Percentiles rank a stretch among this genome's conserved stretches.
These are phyloP conservation scores for Dendronephthya gigantea DNA, from an alignment of 64 coral and sea anemone species.

Conservation along the genomic window DNA sequence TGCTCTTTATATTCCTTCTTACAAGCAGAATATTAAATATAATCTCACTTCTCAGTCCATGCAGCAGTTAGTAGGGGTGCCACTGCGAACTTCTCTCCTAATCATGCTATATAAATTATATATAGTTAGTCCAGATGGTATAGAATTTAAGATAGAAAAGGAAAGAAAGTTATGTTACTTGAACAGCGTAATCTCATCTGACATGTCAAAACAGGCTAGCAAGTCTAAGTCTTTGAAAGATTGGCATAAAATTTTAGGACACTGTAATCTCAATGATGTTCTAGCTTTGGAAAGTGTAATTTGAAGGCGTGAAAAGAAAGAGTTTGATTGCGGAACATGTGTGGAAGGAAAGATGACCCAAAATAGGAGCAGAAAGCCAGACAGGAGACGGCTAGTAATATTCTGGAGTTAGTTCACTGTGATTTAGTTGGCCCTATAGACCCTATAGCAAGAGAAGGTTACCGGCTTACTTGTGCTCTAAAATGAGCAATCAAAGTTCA, in stretches of 20 bases:
- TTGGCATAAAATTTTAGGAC: slow-evolving; percentile 8
- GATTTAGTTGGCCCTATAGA: not conserved
- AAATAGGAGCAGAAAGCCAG: not conserved
- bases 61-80: slow-evolving; percentile 28
- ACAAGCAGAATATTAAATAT: slow-evolving; percentile 19
- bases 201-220: not conserved
- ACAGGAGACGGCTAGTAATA: not conserved
- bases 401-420: not conserved
- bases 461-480: no score
- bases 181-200: no score
- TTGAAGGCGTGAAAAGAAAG: not conserved
- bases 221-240: not conserved
- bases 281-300: not conserved
- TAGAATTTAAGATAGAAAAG: slow-evolving; percentile 30
- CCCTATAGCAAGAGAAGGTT: not conserved
- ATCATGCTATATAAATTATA: not conserved
- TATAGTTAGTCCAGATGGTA: slow-evolving; percentile 31
- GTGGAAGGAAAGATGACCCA: slow-evolving; percentile 1
- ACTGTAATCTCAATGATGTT: not conserved
- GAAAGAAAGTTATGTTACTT: slow-evolving; percentile 13
- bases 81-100: slow-evolving; percentile 35
- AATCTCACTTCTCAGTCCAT: slow-evolving; percentile 43
- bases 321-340: slow-evolving; percentile 5
- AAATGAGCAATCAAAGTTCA: no score
- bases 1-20: no score